Conservation (phyloP, 2,113 vertebrate genomes). For the Apeltes quadracus region DNA sequence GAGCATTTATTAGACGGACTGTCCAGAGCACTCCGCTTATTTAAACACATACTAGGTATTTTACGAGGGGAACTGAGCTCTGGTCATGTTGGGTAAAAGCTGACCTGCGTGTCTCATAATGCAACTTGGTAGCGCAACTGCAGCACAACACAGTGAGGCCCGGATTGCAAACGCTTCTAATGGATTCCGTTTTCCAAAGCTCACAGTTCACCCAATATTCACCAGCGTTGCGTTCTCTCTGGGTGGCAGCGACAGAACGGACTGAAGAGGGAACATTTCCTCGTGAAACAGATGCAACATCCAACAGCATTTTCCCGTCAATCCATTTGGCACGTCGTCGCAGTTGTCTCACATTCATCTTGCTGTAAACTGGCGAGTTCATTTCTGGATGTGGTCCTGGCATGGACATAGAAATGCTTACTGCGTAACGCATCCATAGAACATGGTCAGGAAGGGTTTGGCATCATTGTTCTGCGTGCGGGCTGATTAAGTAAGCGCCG, state of each 20-base stretch:
- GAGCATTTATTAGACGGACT: background rate
- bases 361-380: conserved; percentile 54
- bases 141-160: background rate
- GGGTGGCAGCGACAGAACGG: conserved; percentile 39
- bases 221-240: conserved; percentile 36
- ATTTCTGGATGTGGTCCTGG: conserved; percentile 77
- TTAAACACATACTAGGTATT: background rate
- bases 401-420: conserved; percentile 53
- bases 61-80: background rate
- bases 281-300: conserved; percentile 56
- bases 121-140: conserved; percentile 1
- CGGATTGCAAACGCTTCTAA: background rate
- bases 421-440: conserved; percentile 73
- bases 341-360: conserved; percentile 53
- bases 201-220: background rate
- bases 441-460: conserved; percentile 73
- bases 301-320: conserved; percentile 56
- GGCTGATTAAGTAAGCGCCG: conserved; percentile 60
- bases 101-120: background rate
- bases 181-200: conserved; percentile 4
- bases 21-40: conserved; percentile 17
- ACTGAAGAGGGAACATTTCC: conserved; percentile 58
- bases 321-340: conserved; percentile 56
- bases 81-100: background rate
- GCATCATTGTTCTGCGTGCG: conserved; percentile 70